Base-by-base conservation (phyloP, 1,140 invertebrate genomes). In the Calliopsis andreniformis region DNA sequence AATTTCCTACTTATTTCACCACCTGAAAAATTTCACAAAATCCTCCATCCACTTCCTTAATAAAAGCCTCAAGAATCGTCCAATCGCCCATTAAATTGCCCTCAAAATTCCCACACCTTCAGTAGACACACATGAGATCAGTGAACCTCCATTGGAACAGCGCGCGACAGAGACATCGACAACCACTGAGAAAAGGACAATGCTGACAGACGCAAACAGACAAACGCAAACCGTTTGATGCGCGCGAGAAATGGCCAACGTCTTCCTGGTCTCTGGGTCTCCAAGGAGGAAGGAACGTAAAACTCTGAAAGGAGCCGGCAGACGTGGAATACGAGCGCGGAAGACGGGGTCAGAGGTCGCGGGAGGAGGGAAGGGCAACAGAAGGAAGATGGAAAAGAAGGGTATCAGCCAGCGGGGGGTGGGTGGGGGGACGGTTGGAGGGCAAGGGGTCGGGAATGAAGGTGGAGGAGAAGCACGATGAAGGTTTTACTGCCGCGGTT, bases 401-500 rank as follows among this genome's bases (percentile, higher is more conserved):
- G 53, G 56, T 42, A 39, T 23, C n/a, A 32, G 58, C 8, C 39
- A 28, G 7, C 6, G 23, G 32, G 43, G 32, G 47, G 28, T 28
- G 45, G 20, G 58, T 45, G 20, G 8, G 62, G 51, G 59, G 39
- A 53, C 43, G 43, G 39, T 55, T 20, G 39, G 28, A 42, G 64
- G 20, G 23, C 30, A 51, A 16, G n/a, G 23, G 39, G 35, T n/a
- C 39, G 18, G 28, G 39, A n/a, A 25, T 18, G 47, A 51, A 16
- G 55, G 20, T 43, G 67, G 45, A 49, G 55, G 55, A 32, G 64
- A 61, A 53, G 56, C 47, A 72, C 79, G 83, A 86, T 85, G 83
- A 86, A 85, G 75, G 80, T 86, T 86, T 86, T 86, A 85, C 80
- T 78, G 76, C 45, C 69, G 58, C 66, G 75, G 83, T 84, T 82